phyloP scores from a whole-genome alignment of 2,888 invertebrate species.

The Caenorhabditis sp. region DNA sequence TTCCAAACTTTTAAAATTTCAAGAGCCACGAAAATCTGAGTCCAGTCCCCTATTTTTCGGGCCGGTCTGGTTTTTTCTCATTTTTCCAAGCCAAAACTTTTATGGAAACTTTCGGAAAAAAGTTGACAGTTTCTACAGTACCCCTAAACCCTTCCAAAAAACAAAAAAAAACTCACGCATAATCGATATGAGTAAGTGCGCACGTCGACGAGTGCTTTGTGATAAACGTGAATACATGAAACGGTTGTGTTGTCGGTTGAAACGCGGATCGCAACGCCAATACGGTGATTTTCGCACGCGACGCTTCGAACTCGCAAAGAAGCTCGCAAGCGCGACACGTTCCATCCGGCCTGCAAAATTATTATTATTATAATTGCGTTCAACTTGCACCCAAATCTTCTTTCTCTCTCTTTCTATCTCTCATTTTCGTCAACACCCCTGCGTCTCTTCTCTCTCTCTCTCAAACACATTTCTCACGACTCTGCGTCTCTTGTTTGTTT shows the following conservation, averaged over 20 bases:
- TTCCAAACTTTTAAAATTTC: no score
- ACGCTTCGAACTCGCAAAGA: conserved; percentile 62
- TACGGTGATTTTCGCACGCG: conserved; percentile 45
- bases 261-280: conserved; percentile 55
- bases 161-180: conserved; percentile 55
- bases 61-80: no score
- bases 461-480: conserved; percentile 7
- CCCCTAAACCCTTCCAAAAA: conserved; percentile 3
- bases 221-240: conserved; percentile 58
- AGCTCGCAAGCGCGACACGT: conserved; percentile 57
- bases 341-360: conserved; percentile 33
- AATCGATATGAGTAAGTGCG: conserved; percentile 67
- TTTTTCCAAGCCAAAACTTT: no score
- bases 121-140: not conserved
- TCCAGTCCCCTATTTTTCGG: no score
- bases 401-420: conserved; percentile 9
- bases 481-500: conserved; percentile 15
- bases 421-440: conserved; percentile 3
- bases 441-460: conserved; percentile 12
- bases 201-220: conserved; percentile 67
- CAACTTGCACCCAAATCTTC: not conserved
- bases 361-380: not conserved
- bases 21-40: no score
- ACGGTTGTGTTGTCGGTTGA: conserved; percentile 36
- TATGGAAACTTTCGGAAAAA: no score